phyloP scores from a whole-genome alignment of 2,113 vertebrate genomes.

The Pao palembangensis region DNA sequence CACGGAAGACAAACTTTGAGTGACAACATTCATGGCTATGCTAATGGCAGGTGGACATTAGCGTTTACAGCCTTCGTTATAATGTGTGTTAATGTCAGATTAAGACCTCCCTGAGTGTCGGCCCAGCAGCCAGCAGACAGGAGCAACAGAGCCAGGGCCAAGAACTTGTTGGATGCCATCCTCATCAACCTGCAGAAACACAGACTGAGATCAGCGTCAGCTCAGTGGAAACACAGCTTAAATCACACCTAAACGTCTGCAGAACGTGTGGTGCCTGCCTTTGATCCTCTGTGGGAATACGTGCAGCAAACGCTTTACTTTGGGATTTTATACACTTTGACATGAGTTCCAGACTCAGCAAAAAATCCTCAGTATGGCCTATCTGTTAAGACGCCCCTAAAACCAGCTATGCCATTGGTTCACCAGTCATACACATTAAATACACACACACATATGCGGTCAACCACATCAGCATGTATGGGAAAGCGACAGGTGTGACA shows the following conservation, averaged over 20 bases:
- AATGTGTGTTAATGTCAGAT: too few species aligned
- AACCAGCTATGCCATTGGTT: background rate
- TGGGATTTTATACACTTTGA: conserved; percentile 8
- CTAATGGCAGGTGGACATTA: too few species aligned
- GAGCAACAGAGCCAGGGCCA: conserved; percentile 41
- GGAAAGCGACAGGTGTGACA: too few species aligned
- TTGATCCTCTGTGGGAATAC: conserved; percentile 9
- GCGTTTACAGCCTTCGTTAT: too few species aligned
- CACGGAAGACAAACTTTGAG: too few species aligned
- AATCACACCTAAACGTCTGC: background rate
- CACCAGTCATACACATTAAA: background rate
- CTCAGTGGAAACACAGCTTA: background rate
- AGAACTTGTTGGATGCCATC: conserved; percentile 25
- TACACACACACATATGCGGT: too few species aligned
- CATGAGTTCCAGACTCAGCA: too few species aligned
- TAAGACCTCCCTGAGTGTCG: too few species aligned
- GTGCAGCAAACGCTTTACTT: background rate
- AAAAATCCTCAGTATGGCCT: conserved; percentile 15
- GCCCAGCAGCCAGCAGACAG: conserved; percentile 41
- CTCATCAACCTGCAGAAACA: conserved; percentile 25
- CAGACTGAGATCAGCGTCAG: conserved; percentile 1
- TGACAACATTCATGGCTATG: too few species aligned
- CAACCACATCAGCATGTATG: too few species aligned
- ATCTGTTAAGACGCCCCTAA: background rate
- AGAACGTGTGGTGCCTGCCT: conserved; percentile 10